Evolutionary conservation across 2,888 invertebrate species (phyloP).

Genomic region (Campoplex capitator): DNA sequence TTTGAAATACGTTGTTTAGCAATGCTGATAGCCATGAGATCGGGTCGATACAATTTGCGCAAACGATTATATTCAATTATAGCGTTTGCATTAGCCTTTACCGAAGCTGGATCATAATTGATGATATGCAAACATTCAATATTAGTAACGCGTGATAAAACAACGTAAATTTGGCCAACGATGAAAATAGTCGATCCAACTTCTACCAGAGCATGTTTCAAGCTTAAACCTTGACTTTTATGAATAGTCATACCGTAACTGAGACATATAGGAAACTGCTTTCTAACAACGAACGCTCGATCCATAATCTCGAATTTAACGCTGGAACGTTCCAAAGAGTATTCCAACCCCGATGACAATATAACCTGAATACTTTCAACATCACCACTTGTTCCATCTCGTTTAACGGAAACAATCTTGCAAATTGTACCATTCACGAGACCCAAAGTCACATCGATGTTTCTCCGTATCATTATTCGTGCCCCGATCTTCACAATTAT

Average conservation of each 20-base stretch:
- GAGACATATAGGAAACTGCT: slow-evolving; percentile 73
- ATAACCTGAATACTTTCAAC: slow-evolving; percentile 67
- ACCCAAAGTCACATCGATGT: slow-evolving; percentile 74
- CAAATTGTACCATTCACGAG: slow-evolving; percentile 74
- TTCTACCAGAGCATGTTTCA: slow-evolving; percentile 70
- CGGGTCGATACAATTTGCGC: slow-evolving; percentile 56
- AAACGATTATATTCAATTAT: slow-evolving; percentile 71
- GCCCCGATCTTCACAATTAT: slow-evolving; percentile 70
- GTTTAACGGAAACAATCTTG: slow-evolving; percentile 63
- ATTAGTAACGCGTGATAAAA: slow-evolving; percentile 69
- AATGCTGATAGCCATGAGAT: slow-evolving; percentile 15
- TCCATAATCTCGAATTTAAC: slow-evolving; percentile 71
- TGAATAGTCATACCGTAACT: slow-evolving; percentile 75
- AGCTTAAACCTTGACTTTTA: slow-evolving; percentile 72
- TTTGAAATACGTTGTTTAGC: slow-evolving; percentile 5
- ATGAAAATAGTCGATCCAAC: slow-evolving; percentile 69
- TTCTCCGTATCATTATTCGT: slow-evolving; percentile 73
- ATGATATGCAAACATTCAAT: slow-evolving; percentile 70
- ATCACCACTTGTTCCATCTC: slow-evolving; percentile 42
- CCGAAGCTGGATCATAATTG: slow-evolving; percentile 69
- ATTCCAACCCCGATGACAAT: slow-evolving; percentile 59
- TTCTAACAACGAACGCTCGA: slow-evolving; percentile 65
- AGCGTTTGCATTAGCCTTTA: slow-evolving; percentile 66
- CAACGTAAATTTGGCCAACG: slow-evolving; percentile 72
- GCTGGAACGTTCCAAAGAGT: slow-evolving; percentile 64